Percentiles rank a stretch among this genome's conserved stretches.
Evolutionary conservation across 30 jellyfish, hydroid and myxozoan genomes (phyloP).

Genomic region (Pelagia noctiluca): DNA sequence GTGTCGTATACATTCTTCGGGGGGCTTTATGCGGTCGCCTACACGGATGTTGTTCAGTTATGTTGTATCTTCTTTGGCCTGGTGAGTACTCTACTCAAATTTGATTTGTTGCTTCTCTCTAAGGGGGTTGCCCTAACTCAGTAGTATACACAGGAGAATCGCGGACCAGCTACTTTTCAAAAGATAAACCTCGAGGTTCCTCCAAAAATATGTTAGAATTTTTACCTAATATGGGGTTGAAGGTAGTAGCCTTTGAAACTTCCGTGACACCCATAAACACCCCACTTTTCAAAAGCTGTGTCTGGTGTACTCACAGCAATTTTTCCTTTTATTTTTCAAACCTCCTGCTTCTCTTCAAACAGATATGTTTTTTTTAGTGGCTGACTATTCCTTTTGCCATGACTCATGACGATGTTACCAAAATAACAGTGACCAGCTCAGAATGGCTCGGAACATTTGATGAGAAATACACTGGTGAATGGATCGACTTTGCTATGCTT

Average conservation of each 20-base stretch:
- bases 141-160: no score
- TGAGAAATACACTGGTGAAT: conserved; percentile 59
- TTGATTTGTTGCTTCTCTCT: not conserved
- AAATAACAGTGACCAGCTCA: conserved; percentile 46
- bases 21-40: conserved; percentile 95
- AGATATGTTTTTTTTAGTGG: conserved; percentile 81
- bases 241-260: no score
- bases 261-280: no score
- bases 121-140: not conserved
- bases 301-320: no score
- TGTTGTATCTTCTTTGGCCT: conserved; percentile 86
- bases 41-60: conserved; percentile 90
- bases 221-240: no score
- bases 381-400: conserved; percentile 93
- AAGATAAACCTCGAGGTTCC: no score
- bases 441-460: conserved; percentile 82
- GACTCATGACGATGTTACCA: conserved; percentile 71
- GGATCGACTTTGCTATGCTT: conserved; percentile 86
- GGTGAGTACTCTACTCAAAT: conserved; percentile 46
- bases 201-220: no score
- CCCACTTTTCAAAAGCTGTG: no score
- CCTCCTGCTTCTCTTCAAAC: no score
- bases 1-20: conserved; percentile 93
- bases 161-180: no score
- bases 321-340: not conserved